Evolutionary conservation across 2,888 invertebrate species (phyloP).

Genomic region (Brachyptera risi): DNA sequence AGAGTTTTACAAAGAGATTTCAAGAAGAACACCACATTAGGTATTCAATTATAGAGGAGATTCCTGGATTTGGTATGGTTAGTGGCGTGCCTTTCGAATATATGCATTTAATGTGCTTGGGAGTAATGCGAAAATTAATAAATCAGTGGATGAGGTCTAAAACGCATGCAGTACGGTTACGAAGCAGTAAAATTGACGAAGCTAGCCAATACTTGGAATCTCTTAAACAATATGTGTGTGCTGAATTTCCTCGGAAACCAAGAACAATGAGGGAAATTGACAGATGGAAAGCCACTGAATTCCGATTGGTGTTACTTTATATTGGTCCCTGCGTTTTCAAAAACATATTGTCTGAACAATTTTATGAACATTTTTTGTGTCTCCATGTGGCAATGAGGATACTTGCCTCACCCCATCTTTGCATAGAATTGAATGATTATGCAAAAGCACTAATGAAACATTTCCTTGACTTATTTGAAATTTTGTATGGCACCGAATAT

Average conservation of each 20-base stretch:
- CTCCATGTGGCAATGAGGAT: conserved; percentile 9
- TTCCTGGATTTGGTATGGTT: conserved; percentile 12
- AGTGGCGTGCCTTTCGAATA: neutral
- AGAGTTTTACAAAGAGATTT: conserved; percentile 21
- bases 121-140: conserved; percentile 8
- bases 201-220: neutral
- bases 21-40: conserved; percentile 29
- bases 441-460: conserved; percentile 29
- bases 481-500: conserved; percentile 33
- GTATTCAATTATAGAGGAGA: neutral
- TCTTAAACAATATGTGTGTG: neutral
- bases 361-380: conserved; percentile 6
- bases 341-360: conserved; percentile 3
- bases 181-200: conserved; percentile 1
- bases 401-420: conserved; percentile 3
- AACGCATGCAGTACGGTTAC: neutral
- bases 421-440: conserved; percentile 23
- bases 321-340: conserved; percentile 4
- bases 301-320: conserved; percentile 1
- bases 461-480: conserved; percentile 34
- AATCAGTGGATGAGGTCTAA: conserved; percentile 6
- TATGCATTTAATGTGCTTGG: conserved; percentile 7
- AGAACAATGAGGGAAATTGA: conserved; percentile 30
- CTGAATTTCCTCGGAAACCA: conserved; percentile 36
- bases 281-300: conserved; percentile 11